Conservation (phyloP, 2,888 invertebrate species). For the Unio pictorum region DNA sequence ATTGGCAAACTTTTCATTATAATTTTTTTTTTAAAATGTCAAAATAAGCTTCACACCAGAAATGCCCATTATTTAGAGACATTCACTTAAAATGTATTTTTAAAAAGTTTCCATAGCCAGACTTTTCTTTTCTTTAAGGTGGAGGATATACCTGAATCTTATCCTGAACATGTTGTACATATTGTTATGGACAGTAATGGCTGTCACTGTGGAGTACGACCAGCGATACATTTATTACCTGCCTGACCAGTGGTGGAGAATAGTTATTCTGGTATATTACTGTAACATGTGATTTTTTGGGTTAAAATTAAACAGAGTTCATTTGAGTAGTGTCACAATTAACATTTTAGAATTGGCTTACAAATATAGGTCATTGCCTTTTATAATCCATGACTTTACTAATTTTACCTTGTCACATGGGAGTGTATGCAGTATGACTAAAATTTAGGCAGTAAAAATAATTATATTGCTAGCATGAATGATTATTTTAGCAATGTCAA, state of each 20-base stretch:
- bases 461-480: too few relatives aligned
- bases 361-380: too few relatives aligned
- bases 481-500: too few relatives aligned
- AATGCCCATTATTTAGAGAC: neutral
- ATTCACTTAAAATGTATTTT: too few relatives aligned
- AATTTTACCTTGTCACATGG: too few relatives aligned
- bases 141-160: conserved; percentile 57
- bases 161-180: conserved; percentile 65
- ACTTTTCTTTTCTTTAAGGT: conserved; percentile 37
- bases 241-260: conserved; percentile 66
- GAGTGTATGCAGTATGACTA: too few relatives aligned
- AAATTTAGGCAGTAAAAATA: too few relatives aligned
- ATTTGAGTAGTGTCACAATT: too few relatives aligned
- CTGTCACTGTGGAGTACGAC: conserved; percentile 63
- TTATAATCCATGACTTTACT: too few relatives aligned
- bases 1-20: too few relatives aligned
- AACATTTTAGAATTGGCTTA: too few relatives aligned
- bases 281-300: neutral
- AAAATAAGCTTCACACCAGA: neutral
- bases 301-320: neutral
- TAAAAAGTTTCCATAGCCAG: neutral
- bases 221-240: conserved; percentile 57
- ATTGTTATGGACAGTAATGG: conserved; percentile 65
- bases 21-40: too few relatives aligned
- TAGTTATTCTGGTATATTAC: conserved; percentile 58